Percentiles rank a stretch among this genome's conserved stretches.
Conservation (phyloP, 2,888 invertebrate genomes). For the Junonia oenone region DNA sequence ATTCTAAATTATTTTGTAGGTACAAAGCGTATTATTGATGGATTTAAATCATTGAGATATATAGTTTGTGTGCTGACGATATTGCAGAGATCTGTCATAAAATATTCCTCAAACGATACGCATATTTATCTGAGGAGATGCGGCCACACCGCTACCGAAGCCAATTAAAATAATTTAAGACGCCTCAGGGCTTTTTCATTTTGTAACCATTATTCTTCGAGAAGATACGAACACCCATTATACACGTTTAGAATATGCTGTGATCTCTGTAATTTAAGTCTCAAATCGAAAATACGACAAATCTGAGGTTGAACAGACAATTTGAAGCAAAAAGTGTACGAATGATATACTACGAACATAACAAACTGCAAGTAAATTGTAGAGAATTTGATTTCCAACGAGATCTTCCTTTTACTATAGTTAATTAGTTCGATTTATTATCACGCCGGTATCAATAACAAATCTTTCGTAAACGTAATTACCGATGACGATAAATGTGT, state of each 20-base stretch:
- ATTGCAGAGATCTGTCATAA: conserved; percentile 15
- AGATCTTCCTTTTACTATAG: neutral
- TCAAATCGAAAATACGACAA: conserved; percentile 45
- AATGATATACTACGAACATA: conserved; percentile 3
- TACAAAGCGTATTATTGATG: neutral
- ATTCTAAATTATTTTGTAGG: neutral
- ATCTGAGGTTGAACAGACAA: conserved; percentile 31
- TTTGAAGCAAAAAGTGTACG: conserved; percentile 1
- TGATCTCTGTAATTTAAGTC: conserved; percentile 59
- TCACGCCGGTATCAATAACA: neutral
- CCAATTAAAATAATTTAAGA: conserved; percentile 80
- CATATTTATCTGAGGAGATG: conserved; percentile 36
- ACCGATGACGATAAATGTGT: conserved; percentile 1
- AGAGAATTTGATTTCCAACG: neutral
- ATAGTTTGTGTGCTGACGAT: neutral
- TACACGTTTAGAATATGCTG: conserved; percentile 66
- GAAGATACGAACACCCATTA: conserved; percentile 69
- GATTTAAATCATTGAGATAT: neutral
- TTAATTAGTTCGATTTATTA: neutral
- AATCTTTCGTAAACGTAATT: neutral
- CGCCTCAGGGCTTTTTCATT: conserved; percentile 73
- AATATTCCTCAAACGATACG: conserved; percentile 3
- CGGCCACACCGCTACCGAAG: conserved; percentile 71
- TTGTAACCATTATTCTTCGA: conserved; percentile 74
- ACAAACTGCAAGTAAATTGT: neutral